phyloP scores from a whole-genome alignment of 1,140 invertebrate species.

The Bradynema listronoti region DNA sequence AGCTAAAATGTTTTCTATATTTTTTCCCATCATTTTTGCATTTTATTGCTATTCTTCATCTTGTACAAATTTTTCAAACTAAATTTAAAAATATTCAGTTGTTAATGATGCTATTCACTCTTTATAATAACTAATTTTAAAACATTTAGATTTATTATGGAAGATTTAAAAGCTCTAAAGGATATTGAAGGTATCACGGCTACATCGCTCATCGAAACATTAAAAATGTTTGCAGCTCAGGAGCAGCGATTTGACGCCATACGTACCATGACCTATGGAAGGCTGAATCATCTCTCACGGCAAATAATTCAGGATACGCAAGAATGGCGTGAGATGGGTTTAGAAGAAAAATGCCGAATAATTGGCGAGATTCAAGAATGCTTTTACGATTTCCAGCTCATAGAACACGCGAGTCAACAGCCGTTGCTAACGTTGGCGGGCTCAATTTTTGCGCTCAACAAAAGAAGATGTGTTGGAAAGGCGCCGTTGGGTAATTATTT shows the following conservation, averaged over 20 bases:
- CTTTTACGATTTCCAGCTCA: slow-evolving; percentile 14
- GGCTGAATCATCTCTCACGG: neutral
- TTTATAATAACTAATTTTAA: too few relatives aligned
- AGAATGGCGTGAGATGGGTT: neutral
- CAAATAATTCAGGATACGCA: neutral
- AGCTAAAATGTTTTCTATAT: too few relatives aligned
- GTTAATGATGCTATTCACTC: too few relatives aligned
- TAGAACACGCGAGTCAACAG: slow-evolving; percentile 9
- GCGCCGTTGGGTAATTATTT: neutral
- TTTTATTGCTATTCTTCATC: too few relatives aligned
- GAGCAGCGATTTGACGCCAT: slow-evolving; percentile 2
- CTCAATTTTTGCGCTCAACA: slow-evolving; percentile 11
- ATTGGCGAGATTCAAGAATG: slow-evolving; percentile 9
- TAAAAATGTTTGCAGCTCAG: slow-evolving; percentile 7
- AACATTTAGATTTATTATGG: too few relatives aligned
- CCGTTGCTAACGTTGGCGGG: slow-evolving; percentile 5
- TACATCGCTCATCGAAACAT: neutral
- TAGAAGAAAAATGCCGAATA: slow-evolving; percentile 1
- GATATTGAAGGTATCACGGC: too few relatives aligned
- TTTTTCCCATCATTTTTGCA: too few relatives aligned
- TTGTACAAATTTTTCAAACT: too few relatives aligned
- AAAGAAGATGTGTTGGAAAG: neutral
- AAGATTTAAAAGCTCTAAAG: too few relatives aligned
- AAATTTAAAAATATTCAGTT: too few relatives aligned
- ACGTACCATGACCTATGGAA: neutral